Conservation (phyloP, 2,113 vertebrate genomes). For the Tachysurus vachellii region DNA sequence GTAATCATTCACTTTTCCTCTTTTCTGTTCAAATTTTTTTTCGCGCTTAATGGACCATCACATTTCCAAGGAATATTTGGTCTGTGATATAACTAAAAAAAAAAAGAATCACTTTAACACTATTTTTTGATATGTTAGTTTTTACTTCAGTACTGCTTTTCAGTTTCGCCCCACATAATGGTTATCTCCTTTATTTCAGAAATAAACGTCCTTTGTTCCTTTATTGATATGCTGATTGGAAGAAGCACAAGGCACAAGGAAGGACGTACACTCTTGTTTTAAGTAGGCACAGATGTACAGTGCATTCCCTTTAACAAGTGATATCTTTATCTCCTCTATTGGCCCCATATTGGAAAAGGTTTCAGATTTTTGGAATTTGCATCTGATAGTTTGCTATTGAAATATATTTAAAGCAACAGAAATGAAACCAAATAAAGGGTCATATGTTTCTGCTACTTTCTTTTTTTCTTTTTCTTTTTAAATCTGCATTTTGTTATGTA, state of each 20-base stretch:
- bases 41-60: neutral
- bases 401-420: neutral
- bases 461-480: neutral
- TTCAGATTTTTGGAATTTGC: slow-evolving; percentile 25
- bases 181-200: neutral
- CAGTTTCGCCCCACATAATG: neutral
- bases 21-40: too few species aligned
- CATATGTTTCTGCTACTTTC: slow-evolving; percentile 21
- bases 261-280: slow-evolving; percentile 24
- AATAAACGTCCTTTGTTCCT: neutral
- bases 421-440: neutral
- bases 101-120: neutral
- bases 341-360: slow-evolving; percentile 21
- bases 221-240: neutral
- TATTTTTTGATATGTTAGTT: neutral
- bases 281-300: slow-evolving; percentile 26
- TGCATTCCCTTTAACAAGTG: slow-evolving; percentile 2
- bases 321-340: slow-evolving; percentile 35
- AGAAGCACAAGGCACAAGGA: neutral
- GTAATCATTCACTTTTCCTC: neutral
- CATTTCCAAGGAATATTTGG: neutral
- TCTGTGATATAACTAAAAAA: neutral
- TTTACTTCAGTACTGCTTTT: neutral
- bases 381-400: slow-evolving; percentile 28
- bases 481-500: neutral